These are phyloP conservation scores for Engraulis encrasicolus DNA, from an alignment of 2,113 vertebrate genomes.

Conservation along the genomic window DNA sequence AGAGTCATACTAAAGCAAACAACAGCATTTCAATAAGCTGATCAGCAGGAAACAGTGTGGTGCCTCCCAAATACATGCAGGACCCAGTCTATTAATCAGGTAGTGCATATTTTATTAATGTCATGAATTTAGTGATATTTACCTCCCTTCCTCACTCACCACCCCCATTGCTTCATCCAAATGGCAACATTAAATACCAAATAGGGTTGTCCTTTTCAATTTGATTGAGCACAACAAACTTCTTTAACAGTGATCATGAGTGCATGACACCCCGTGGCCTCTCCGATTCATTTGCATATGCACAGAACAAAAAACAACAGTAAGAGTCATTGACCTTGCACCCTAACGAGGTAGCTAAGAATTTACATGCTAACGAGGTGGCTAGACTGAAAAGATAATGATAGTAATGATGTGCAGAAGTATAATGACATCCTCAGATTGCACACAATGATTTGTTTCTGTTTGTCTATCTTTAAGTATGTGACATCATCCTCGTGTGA, in stretches of 20 bases:
- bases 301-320: slow-evolving; percentile 62
- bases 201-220: not conserved
- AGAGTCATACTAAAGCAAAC: no score
- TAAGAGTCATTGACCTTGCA: slow-evolving; percentile 68
- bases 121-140: not conserved
- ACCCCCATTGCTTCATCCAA: not conserved
- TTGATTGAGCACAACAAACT: not conserved
- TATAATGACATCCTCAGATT: slow-evolving; percentile 73
- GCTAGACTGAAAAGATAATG: no score
- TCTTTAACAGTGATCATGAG: not conserved
- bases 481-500: no score
- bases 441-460: no score
- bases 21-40: no score
- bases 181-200: not conserved
- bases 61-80: no score
- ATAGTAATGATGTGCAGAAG: slow-evolving; percentile 62
- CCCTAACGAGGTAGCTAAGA: slow-evolving; percentile 54
- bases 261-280: no score
- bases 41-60: no score
- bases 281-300: slow-evolving; percentile 38
- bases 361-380: slow-evolving; percentile 57
- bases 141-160: not conserved
- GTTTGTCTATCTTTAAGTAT: no score
- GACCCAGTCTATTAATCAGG: no score
- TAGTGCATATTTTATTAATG: no score